Conservation (phyloP, 2,113 vertebrate species). For the Choloepus hoffmanni region DNA sequence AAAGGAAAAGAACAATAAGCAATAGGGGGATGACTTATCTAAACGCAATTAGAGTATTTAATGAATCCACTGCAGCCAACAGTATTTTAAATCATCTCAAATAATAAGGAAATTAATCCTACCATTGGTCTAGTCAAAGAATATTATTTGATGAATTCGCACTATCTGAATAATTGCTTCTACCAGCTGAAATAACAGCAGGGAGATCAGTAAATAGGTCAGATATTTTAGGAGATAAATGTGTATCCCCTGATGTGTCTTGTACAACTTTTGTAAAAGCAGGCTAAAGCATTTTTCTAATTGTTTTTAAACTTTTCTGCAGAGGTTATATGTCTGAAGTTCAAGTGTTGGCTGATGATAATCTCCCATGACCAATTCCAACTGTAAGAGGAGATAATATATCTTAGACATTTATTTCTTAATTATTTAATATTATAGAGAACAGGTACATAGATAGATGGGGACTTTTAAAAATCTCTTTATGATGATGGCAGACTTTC, state of each 20-base stretch:
- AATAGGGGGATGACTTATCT: neutral
- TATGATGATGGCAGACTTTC: slow-evolving; percentile 28
- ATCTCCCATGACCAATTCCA: slow-evolving; percentile 30
- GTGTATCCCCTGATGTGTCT: slow-evolving; percentile 13
- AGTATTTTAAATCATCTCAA: slow-evolving; percentile 66
- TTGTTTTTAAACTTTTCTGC: slow-evolving; percentile 56
- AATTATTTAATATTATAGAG: neutral
- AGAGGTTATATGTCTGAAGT: slow-evolving; percentile 15
- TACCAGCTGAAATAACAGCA: slow-evolving; percentile 67
- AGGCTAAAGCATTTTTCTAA: slow-evolving; percentile 47
- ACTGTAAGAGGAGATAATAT: neutral
- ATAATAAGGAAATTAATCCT: slow-evolving; percentile 74
- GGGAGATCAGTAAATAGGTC: slow-evolving; percentile 73
- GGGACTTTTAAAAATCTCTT: neutral
- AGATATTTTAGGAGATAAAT: slow-evolving; percentile 62
- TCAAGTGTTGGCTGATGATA: slow-evolving; percentile 19
- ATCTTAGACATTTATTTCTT: slow-evolving; percentile 29
- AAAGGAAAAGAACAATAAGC: neutral
- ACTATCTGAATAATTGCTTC: slow-evolving; percentile 71
- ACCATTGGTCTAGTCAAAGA: slow-evolving; percentile 72
- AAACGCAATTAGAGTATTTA: slow-evolving; percentile 40
- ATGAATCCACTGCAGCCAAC: slow-evolving; percentile 48
- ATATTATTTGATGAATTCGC: slow-evolving; percentile 54
- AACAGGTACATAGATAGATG: neutral
- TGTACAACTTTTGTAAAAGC: slow-evolving; percentile 16